Percentiles rank a stretch among this genome's conserved stretches.
Evolutionary conservation across 1,140 invertebrate genomes (phyloP).

Genomic region (Zaprionus inermis): DNA sequence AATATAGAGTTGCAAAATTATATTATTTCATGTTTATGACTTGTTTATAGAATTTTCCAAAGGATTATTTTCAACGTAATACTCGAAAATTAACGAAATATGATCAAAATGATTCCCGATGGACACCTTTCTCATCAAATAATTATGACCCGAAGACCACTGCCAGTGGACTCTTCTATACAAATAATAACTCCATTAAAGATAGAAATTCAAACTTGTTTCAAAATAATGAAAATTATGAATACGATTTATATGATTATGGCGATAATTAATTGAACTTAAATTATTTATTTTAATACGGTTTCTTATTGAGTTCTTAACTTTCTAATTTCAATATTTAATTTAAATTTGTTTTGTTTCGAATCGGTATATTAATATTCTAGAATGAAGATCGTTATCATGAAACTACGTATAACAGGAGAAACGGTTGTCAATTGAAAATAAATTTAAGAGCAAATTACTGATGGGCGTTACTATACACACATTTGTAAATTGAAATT

Average conservation of each 20-base stretch:
- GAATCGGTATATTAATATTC: background rate
- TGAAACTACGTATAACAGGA: slow-evolving; percentile 21
- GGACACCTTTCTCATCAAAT: slow-evolving; percentile 9
- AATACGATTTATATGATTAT: slow-evolving; percentile 27
- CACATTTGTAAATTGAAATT: background rate
- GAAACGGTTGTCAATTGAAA: slow-evolving; percentile 41
- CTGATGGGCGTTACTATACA: background rate
- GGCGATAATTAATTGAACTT: slow-evolving; percentile 17
- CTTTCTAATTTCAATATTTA: too few relatives aligned
- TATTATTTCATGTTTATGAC: background rate
- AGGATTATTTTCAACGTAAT: slow-evolving; percentile 49
- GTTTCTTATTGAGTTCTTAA: background rate
- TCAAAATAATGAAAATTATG: slow-evolving; percentile 20
- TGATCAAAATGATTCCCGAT: slow-evolving; percentile 13
- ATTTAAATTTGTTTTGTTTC: background rate
- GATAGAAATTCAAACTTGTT: background rate
- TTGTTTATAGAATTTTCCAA: slow-evolving; percentile 41
- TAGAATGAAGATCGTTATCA: slow-evolving; percentile 6
- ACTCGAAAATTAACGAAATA: slow-evolving; percentile 24
- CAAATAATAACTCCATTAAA: background rate
- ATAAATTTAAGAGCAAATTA: background rate
- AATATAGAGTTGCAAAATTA: too few relatives aligned
- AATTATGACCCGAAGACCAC: slow-evolving; percentile 6
- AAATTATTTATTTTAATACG: background rate
- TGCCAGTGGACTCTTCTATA: slow-evolving; percentile 9